Evolutionary conservation across 2,797 vertebrate genomes (phyloP), one percentile per base, ranked within the genome.

Genomic region (Chaenodraco wilsoni): DNA sequence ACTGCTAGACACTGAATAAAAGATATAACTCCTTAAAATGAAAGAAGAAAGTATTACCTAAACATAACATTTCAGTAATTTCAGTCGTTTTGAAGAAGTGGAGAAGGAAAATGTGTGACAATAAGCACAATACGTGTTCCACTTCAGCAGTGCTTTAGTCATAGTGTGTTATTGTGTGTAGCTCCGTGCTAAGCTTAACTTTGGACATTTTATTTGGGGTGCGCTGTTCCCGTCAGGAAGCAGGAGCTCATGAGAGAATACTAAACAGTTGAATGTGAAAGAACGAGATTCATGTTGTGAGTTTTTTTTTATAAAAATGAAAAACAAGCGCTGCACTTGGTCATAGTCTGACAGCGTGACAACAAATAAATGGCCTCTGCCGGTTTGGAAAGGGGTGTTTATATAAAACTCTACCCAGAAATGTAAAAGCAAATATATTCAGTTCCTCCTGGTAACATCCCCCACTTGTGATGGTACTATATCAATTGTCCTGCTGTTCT

Each of bases 191-290:
- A 59, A 65, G 52, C 4, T 1, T 23, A 21, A 61, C 33, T 57
- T 49, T 54, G 37, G 59, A 31, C 9, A 45, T 60, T 84, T 79
- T 69, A 69, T 69, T 59, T 43, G 60, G 65, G 51, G 31, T 72
- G 62, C 9, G 5, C 13, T 66, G 72, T 54, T 74, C 52, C 45
- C 48, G 10, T 68, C 72, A 40, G 19, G 40, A 61, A 37, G 44
- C 19, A 12, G 40, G 66, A 65, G 55, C 58, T 62, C 46, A 31
- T 31, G 45, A 61, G 63, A 71, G 52, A 66, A 78, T 12, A 74
- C 64, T 41, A 51, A 69, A 67, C 15, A 56, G 33, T 17, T 50
- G 46, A 46, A 54, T 52, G 23, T 2, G 9, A 73, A 49, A 49
- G 40, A 81, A 19, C 33, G 43, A 55, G 45, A 58, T 61, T 58